These are phyloP conservation scores for Lonchura striata DNA, from an alignment of 2,113 vertebrate species.

Conservation along the genomic window DNA sequence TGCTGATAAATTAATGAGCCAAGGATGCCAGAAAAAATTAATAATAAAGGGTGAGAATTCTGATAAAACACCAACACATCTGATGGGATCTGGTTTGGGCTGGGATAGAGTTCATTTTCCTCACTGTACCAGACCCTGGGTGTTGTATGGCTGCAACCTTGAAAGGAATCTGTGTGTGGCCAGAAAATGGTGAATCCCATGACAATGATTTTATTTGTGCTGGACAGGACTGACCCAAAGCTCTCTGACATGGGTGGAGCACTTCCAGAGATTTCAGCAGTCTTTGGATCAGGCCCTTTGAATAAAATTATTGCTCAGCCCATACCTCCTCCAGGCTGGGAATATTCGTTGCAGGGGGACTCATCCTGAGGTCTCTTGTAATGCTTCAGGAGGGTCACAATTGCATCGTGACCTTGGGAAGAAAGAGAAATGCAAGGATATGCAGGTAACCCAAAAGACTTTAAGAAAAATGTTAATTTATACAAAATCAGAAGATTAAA, in stretches of 20 bases:
- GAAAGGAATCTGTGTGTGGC: not conserved
- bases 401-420: constrained; percentile 86
- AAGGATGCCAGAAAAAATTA: not conserved
- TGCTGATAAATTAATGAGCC: not conserved
- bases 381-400: constrained; percentile 93
- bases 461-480: not conserved
- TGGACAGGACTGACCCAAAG: not conserved
- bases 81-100: not conserved
- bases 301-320: not conserved
- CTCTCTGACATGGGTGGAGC: not conserved
- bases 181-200: not conserved
- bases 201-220: not conserved
- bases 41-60: not conserved
- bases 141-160: accelerated
- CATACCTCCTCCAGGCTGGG: constrained; percentile 93
- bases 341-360: constrained; percentile 92
- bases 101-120: not conserved
- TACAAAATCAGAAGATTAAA: not conserved
- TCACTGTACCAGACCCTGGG: not conserved
- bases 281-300: not conserved
- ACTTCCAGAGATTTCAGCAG: not conserved
- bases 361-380: constrained; percentile 92
- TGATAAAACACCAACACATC: not conserved
- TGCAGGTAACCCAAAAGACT: not conserved
- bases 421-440: not conserved